Percentiles rank a stretch among this genome's conserved stretches.
Evolutionary conservation across 2,113 vertebrate species (phyloP).

Genomic region (Psilopogon haemacephalus): DNA sequence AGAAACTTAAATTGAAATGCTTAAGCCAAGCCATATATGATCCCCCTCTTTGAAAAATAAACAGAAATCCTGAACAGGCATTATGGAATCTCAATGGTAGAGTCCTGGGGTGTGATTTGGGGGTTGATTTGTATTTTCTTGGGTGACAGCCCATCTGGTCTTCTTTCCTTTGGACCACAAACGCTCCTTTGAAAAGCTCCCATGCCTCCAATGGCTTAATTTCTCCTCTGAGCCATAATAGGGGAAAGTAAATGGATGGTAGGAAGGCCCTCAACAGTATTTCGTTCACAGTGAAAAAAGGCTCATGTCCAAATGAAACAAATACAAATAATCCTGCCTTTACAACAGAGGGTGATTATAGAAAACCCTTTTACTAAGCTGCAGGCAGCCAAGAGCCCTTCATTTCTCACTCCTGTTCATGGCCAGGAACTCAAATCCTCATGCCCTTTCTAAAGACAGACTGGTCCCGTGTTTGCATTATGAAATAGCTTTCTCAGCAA

Average conservation of each 20-base stretch:
- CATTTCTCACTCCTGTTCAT: slow-evolving; percentile 31
- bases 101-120: slow-evolving; percentile 6
- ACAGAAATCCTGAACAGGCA: slow-evolving; percentile 45
- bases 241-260: not conserved
- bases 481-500: not conserved
- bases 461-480: not conserved
- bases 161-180: slow-evolving; percentile 32
- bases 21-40: slow-evolving; percentile 54
- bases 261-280: slow-evolving; percentile 42
- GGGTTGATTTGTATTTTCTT: slow-evolving; percentile 50
- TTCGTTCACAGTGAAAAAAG: slow-evolving; percentile 14
- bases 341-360: slow-evolving; percentile 45
- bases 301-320: slow-evolving; percentile 57
- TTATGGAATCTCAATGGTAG: slow-evolving; percentile 27
- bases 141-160: slow-evolving; percentile 47
- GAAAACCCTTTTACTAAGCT: slow-evolving; percentile 34
- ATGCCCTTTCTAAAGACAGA: slow-evolving; percentile 6
- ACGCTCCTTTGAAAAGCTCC: slow-evolving; percentile 30
- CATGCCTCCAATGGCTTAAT: not conserved
- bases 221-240: slow-evolving; percentile 26
- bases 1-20: slow-evolving; percentile 60
- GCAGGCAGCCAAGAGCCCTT: slow-evolving; percentile 38
- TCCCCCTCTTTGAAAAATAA: slow-evolving; percentile 39
- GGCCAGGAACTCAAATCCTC: slow-evolving; percentile 4
- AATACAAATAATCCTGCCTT: slow-evolving; percentile 55